Evolutionary conservation across 2,113 vertebrate species (phyloP).

Genomic region (Mixornis gularis): DNA sequence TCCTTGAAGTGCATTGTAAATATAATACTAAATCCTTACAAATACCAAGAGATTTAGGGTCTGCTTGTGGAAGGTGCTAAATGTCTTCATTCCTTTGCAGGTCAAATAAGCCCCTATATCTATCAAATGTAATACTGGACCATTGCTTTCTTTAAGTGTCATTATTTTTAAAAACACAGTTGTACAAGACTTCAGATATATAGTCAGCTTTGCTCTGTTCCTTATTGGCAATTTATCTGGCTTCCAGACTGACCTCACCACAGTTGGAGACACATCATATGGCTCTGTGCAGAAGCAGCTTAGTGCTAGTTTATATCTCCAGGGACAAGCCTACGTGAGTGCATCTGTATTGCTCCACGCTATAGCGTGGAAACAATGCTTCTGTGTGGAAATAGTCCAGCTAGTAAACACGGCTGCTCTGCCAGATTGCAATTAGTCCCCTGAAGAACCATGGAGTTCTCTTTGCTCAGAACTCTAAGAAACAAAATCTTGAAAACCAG

Average conservation of each 20-base stretch:
- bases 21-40: constrained; percentile 4
- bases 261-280: not conserved
- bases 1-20: not conserved
- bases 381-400: not conserved
- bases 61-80: not conserved
- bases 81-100: not conserved
- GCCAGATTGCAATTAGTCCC: not conserved
- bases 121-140: not conserved
- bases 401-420: not conserved
- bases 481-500: not conserved
- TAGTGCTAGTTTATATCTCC: not conserved
- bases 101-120: not conserved
- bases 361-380: not conserved
- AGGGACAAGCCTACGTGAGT: not conserved
- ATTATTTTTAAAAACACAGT: not conserved
- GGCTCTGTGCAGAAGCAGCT: not conserved
- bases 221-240: constrained; percentile 3
- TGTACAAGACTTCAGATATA: not conserved
- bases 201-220: not conserved
- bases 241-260: not conserved
- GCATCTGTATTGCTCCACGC: not conserved
- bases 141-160: not conserved
- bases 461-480: not conserved
- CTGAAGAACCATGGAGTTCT: not conserved
- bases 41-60: not conserved